These are phyloP conservation scores for Lateolabrax maculatus DNA, from an alignment of 2,797 vertebrate genomes.

Conservation along the genomic window DNA sequence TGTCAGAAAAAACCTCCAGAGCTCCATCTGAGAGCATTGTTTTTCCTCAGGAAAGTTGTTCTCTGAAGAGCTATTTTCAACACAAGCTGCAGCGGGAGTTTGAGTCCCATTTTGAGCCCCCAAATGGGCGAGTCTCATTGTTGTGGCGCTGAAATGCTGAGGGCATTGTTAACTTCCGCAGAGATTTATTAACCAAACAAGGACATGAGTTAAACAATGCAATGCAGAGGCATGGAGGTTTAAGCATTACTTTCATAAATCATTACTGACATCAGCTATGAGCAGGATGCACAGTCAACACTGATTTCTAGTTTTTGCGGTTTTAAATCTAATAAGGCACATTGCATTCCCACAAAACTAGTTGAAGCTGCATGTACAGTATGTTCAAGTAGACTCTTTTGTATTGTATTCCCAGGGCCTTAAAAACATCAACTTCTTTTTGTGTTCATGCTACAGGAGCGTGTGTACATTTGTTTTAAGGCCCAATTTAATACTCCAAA, in stretches of 20 bases:
- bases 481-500: not conserved
- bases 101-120: conserved; percentile 57
- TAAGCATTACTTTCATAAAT: conserved; percentile 42
- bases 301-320: conserved; percentile 7
- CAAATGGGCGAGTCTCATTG: conserved; percentile 60
- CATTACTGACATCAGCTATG: conserved; percentile 36
- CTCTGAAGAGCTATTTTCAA: conserved; percentile 59
- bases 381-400: conserved; percentile 23
- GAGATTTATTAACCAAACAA: conserved; percentile 74
- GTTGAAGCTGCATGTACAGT: conserved; percentile 8
- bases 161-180: conserved; percentile 68
- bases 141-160: conserved; percentile 56
- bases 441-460: not conserved
- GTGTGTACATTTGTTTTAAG: not conserved
- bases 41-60: conserved; percentile 35
- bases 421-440: not conserved
- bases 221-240: conserved; percentile 17
- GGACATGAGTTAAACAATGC: conserved; percentile 48
- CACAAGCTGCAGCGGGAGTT: conserved; percentile 42
- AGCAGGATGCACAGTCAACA: conserved; percentile 18
- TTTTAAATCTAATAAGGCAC: conserved; percentile 23
- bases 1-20: conserved; percentile 20
- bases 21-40: conserved; percentile 25
- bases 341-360: conserved; percentile 24
- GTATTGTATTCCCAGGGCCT: not conserved